phyloP scores from a whole-genome alignment of 2,888 invertebrate species.

The Agelastica alni region DNA sequence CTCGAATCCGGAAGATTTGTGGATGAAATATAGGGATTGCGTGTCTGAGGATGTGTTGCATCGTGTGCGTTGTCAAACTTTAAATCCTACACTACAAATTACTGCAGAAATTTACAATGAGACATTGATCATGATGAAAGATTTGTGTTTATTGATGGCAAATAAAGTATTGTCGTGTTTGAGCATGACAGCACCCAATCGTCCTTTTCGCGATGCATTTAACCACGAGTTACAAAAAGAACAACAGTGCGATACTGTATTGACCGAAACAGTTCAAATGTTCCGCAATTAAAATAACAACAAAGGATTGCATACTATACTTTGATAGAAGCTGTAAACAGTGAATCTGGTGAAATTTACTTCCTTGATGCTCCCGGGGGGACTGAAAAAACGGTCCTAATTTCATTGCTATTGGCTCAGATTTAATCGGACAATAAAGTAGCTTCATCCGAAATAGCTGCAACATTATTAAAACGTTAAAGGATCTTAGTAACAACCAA shows the following conservation, averaged over 20 bases:
- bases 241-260: neutral
- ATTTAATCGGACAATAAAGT: neutral
- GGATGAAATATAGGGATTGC: neutral
- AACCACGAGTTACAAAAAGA: neutral
- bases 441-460: constrained; percentile 19
- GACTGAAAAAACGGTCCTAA: constrained; percentile 25
- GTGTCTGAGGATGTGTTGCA: constrained; percentile 2
- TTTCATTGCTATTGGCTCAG: constrained; percentile 12
- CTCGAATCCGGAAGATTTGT: neutral
- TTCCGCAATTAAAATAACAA: constrained; percentile 9
- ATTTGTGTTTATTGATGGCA: neutral
- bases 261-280: constrained; percentile 2
- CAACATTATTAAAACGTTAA: constrained; percentile 9
- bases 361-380: constrained; percentile 27
- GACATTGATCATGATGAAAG: constrained; percentile 5
- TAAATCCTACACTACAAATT: constrained; percentile 1
- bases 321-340: constrained; percentile 7
- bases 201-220: neutral
- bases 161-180: constrained; percentile 1
- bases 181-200: constrained; percentile 1
- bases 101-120: constrained; percentile 10
- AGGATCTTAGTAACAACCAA: no score
- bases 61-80: neutral
- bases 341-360: constrained; percentile 12
- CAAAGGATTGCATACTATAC: constrained; percentile 8